Evolutionary conservation across 2,797 vertebrate species (phyloP), one percentile per base, ranked within the genome.

Genomic region (Chanos chanos): DNA sequence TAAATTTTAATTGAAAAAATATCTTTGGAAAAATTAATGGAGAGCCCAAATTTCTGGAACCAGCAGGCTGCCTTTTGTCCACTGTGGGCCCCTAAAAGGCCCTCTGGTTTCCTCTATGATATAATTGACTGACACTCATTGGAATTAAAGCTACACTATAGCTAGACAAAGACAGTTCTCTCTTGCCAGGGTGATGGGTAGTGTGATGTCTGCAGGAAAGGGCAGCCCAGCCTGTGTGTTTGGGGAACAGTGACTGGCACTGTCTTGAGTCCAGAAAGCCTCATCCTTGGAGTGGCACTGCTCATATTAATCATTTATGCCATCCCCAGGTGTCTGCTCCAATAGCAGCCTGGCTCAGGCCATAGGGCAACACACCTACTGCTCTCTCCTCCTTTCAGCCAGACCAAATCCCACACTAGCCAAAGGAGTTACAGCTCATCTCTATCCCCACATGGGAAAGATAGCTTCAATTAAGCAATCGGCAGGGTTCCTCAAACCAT

Each of bases 281-380:
- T 68, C 47, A 65, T 45, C 66, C 65, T 53, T 71, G 49, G 52
- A 65, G 61, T 54, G 71, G 73, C 66, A 68, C 71, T 18, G 6
- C 71, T 73, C 71, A 62, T 73, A 86, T 89, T 79, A 87, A 89
- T 89, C 83, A 89, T 89, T 86, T 75, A 89, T 88, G 84, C 80
- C 82, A 72, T 74, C 57, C 83, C 83, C 88, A 89, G 86, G 88
- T 89, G 86, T 83, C 81, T 56, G 64, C 50, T 44, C 72, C 58
- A 65, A 72, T 72, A 34, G 53, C 59, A 59, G 68, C 37, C 54
- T 60, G 52, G 60, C 66, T 55, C 56, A 39, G 76, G 77, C 70
- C 86, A 76, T 75, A 21, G 68, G 84, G 84, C 77, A 77, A 61
- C 39, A 67, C 74, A n/a, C 66, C 68, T 68, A 43, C 36, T 24